Percentiles rank a stretch among this genome's conserved stretches.
Evolutionary conservation across 1,140 invertebrate genomes (phyloP).

Genomic region (Pseudomyrmex flavicornis): DNA sequence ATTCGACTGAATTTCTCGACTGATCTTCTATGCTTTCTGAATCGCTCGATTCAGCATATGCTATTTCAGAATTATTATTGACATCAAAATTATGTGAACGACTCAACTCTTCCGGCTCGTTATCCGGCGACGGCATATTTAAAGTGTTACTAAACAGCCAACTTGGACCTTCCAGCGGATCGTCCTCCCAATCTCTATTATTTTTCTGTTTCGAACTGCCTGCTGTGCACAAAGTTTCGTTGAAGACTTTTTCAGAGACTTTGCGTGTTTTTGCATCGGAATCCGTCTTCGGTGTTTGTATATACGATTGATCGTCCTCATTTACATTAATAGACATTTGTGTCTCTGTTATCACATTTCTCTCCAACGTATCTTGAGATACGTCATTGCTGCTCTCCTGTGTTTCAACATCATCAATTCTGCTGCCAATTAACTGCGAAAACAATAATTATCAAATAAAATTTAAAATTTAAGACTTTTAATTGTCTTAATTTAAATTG

Average conservation of each 20-base stretch:
- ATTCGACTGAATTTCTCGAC: neutral
- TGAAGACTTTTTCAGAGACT: neutral
- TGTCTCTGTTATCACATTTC: conserved; percentile 46
- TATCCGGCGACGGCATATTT: conserved; percentile 43
- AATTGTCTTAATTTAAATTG: too few species aligned
- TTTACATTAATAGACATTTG: conserved; percentile 22
- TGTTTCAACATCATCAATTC: neutral
- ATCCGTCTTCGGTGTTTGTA: neutral
- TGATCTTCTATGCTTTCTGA: conserved; percentile 12
- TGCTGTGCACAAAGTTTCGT: neutral
- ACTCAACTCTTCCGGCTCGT: conserved; percentile 39
- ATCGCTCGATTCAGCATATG: conserved; percentile 24
- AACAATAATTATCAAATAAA: neutral
- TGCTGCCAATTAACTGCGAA: conserved; percentile 49
- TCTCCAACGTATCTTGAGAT: neutral
- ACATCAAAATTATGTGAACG: conserved; percentile 7
- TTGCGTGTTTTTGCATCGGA: neutral
- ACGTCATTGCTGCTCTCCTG: conserved; percentile 1
- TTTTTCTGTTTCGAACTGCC: conserved; percentile 6
- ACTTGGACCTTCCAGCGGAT: conserved; percentile 83
- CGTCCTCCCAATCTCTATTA: conserved; percentile 68
- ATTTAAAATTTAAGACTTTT: neutral
- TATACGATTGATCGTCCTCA: neutral
- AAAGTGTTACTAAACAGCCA: conserved; percentile 77
- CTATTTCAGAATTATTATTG: conserved; percentile 13